phyloP scores from a whole-genome alignment of 2,888 invertebrate species.

The Argyra leucocephala region DNA sequence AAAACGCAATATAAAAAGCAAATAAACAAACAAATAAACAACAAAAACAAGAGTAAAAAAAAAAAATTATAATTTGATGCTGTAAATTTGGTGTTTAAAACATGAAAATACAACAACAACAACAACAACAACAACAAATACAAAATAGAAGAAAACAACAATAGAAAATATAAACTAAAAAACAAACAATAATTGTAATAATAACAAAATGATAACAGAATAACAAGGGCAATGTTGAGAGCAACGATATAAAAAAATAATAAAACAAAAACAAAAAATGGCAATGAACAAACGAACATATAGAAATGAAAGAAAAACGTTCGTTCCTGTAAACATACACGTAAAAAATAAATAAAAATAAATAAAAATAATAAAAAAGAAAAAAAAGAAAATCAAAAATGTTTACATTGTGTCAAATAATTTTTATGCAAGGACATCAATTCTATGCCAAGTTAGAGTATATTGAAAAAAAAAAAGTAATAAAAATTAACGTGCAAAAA shows the following conservation, averaged over 20 bases:
- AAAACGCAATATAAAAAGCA: background rate
- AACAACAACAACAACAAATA: too few relatives aligned
- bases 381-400: background rate
- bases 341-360: too few relatives aligned
- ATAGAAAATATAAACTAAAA: background rate
- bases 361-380: background rate
- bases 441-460: background rate
- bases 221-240: conserved; percentile 6
- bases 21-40: background rate
- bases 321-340: too few relatives aligned
- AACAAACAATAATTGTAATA: conserved; percentile 1
- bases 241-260: background rate
- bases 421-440: background rate
- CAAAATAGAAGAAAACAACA: too few relatives aligned
- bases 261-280: background rate
- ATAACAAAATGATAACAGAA: conserved; percentile 2
- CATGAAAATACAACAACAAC: background rate
- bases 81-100: conserved; percentile 6
- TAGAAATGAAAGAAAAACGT: background rate
- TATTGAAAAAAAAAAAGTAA: background rate
- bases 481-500: background rate
- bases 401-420: conserved; percentile 9
- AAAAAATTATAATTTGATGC: conserved; percentile 4
- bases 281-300: background rate
- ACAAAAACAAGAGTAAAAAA: background rate